Base-by-base conservation (phyloP, 2,113 vertebrate genomes). In the Chitala chitala region DNA sequence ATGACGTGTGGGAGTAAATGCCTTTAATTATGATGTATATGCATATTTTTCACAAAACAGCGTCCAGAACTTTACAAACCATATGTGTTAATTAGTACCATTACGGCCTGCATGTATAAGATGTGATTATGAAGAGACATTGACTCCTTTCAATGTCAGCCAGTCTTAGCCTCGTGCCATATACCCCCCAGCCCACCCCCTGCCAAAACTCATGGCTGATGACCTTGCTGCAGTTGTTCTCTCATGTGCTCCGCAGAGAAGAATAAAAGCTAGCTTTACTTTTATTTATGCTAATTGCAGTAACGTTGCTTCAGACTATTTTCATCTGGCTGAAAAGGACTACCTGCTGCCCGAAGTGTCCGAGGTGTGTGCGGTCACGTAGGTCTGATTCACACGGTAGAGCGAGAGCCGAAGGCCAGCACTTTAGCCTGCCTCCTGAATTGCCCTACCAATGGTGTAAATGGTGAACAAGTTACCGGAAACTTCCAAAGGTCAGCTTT, bases 241-340 rank as follows among this genome's bases (percentile, higher is more conserved):
- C 31, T 64, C 29, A 38, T 50, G 5, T 17, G 46, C n/a, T 20
- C 20, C 38, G 9, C 8, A 61, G 33, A 31, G 7, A 20, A 22
- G 33, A 69, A 69, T 69, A 4, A 29, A 64, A 15, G 3, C 26
- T 15, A 5, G 0, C 22, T 65, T 38, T 12, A 17, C 12, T 42
- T 54, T 65, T 40, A 54, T 29, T 68, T 48, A 33, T 50, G 6
- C 10, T 1, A 26, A 65, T 64, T 72, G 55, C 75, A 54, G 61
- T 76, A 54, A 53, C 58, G 38, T 54, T 36, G 7, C 33, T 15
- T 4, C 22, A 22, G 65, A 72, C 55, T 5, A 29, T 76, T 54
- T 64, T 63, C 69, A 31, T 53, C 15, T 36, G 75, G 55, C 46
- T 64, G 33, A 54, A 72, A 48, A 42, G 33, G n/a, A 53, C 8